Base-by-base conservation (phyloP, 2,888 invertebrate species). In the Allolobophora icterica region DNA sequence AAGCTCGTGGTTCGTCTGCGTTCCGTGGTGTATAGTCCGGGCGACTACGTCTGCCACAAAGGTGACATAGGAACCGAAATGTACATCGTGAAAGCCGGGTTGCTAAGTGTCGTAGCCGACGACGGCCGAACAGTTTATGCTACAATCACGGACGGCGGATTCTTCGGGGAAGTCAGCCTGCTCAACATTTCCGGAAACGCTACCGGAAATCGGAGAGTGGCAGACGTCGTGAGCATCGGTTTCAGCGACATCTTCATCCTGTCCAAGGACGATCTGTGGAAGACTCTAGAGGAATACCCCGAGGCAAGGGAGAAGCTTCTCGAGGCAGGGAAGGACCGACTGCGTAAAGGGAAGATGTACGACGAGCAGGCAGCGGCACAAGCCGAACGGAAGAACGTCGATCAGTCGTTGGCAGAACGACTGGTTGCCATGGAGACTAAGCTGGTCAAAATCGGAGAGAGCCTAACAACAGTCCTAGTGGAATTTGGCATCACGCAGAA, bases 41-140 rank as follows among this genome's bases (percentile, higher is more conserved):
- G 98, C 0, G 99, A 99, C 95, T 99, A 98, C 95, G 98, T 99
- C 92, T 99, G 99, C 94, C 96, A 98, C 52, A 99, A 98, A 95
- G 99, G 99, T 0, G 99, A 99, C 95, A 98, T 99, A 13, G 99
- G 99, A 52, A 97, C 98, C 95, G 99, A 99, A 96, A 98, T 99
- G 98, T 99, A 99, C 95, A 99, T 99, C 92, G 98, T 99, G 3
- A 99, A 99, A 95, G 96, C 98, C 91, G 98, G 98, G 15, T 96
- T 97, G 94, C 96, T 99, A n/a, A 96, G 96, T 92, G 99, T 99
- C 0, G 98, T 98, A 0, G 98, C 97, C 0, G 98, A 98, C 94
- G 98, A 99, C 95, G 94, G 94, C 0, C 94, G 93, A 71, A 97
- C 97, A 0, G 97, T 98, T 13, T 96, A 98, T 93, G 98, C 98